Percentiles rank a stretch among this genome's conserved stretches.
Evolutionary conservation across 2,797 vertebrate genomes (phyloP).

Genomic region (Natrix natrix): DNA sequence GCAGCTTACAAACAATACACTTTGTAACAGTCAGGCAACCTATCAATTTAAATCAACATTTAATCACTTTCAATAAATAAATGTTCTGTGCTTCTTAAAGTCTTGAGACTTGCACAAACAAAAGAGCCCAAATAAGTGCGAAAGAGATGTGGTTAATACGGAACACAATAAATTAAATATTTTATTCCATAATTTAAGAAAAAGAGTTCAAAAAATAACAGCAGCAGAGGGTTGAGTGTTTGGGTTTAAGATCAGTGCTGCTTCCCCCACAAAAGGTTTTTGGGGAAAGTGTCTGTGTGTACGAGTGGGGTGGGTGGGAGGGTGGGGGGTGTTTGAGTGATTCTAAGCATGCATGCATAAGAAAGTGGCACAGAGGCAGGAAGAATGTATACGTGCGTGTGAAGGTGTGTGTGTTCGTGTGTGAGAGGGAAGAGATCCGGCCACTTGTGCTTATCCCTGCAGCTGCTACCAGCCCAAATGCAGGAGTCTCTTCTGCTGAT

Average conservation of each 20-base stretch:
- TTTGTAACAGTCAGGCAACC: not conserved
- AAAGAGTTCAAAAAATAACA: not conserved
- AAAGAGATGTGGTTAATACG: not conserved
- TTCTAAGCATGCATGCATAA: too few species aligned
- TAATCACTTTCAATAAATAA: not conserved
- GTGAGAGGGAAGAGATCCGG: not conserved
- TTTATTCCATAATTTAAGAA: conserved; percentile 24
- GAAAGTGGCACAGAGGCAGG: not conserved
- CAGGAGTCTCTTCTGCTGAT: not conserved
- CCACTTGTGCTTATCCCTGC: not conserved
- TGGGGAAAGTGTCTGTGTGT: not conserved
- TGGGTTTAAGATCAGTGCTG: not conserved
- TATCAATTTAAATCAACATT: not conserved
- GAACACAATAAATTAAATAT: conserved; percentile 23
- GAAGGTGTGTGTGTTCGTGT: not conserved
- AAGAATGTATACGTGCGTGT: too few species aligned
- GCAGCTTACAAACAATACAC: too few species aligned
- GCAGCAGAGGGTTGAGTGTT: not conserved
- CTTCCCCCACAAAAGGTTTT: not conserved
- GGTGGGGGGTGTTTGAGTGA: not conserved
- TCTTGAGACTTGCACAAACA: not conserved
- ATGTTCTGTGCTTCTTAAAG: not conserved
- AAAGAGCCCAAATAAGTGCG: not conserved
- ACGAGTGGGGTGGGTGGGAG: too few species aligned
- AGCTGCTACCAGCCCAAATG: conserved; percentile 14